Evolutionary conservation across 2,888 invertebrate genomes (phyloP), one percentile per base, ranked within the genome.

Genomic region (Alcis repandata): DNA sequence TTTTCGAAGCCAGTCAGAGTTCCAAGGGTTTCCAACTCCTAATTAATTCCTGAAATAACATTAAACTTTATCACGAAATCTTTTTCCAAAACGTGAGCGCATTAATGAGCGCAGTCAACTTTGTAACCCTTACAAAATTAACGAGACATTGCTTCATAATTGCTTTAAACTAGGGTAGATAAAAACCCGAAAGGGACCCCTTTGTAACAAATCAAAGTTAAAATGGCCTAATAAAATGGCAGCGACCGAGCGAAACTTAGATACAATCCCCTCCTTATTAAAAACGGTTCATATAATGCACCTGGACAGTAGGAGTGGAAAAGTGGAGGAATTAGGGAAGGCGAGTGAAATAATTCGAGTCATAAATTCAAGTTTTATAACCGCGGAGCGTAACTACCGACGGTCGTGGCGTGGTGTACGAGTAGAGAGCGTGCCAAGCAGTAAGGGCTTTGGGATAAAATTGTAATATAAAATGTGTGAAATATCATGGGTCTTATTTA

Each of bases 331-430:
- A 88, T 89, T 89, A 87, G 86, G 86, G 86, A 83, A 84, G 84
- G 86, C 84, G 84, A 89, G 82, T 86, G 84, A 88, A 92, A 92
- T 92, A 90, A 92, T 91, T 92, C 83, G 76, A 78, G 80, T 78
- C 87, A 89, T 93, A 92, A 93, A 92, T 92, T 91, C 88, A 90
- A 91, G 85, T 92, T 92, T 91, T 91, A 91, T 90, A 88, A 87
- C 88, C 80, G 74, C 77, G 77, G 76, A 80, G 81, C 81, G 80
- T 62, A 60, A 60, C 60, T 69, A 66, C 69, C 69, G 70, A 61
- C 75, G 74, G 74, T 51, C 33, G 49, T 49, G 10, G 36, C 36
- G 51, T 38, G 49, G 49, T 19, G 17, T 15, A 2, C 9, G 32
- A 33, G 79, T 74, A 79, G 69, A 70, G 2, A 45, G 20, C 13